Conservation (phyloP, 2,113 vertebrate species). For the Microcebus griseorufus region DNA sequence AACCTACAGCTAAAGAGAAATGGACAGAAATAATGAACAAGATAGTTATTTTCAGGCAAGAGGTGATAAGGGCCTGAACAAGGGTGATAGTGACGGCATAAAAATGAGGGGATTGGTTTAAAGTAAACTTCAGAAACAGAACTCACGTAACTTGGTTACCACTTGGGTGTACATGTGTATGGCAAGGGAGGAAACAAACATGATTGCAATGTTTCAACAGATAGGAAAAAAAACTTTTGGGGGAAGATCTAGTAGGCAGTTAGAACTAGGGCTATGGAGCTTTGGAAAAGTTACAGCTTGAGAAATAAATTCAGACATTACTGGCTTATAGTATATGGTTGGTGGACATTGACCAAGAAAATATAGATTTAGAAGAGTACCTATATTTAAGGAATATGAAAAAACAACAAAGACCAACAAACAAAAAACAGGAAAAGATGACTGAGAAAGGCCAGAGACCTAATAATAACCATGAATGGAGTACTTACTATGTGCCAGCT, state of each 20-base stretch:
- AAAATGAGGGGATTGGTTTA: neutral
- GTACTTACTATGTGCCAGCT: neutral
- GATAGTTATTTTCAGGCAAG: neutral
- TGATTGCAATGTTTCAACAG: conserved; percentile 22
- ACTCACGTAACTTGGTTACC: neutral
- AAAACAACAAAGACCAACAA: neutral
- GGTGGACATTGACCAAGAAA: neutral
- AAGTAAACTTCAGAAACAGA: conserved; percentile 15
- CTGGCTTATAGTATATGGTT: neutral
- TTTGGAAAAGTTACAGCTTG: neutral
- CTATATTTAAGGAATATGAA: neutral
- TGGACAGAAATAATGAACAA: neutral
- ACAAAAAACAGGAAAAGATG: neutral
- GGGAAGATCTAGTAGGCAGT: neutral
- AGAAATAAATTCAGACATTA: neutral
- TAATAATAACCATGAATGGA: neutral
- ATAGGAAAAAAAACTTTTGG: neutral
- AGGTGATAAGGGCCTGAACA: neutral
- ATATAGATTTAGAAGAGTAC: neutral
- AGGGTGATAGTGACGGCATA: neutral
- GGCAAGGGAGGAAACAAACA: neutral
- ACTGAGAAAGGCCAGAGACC: neutral
- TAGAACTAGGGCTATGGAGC: neutral
- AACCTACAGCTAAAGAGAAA: neutral
- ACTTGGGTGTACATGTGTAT: neutral